These are phyloP conservation scores for Baryphthengus martii DNA, from an alignment of 2,113 vertebrate genomes.

Conservation along the genomic window DNA sequence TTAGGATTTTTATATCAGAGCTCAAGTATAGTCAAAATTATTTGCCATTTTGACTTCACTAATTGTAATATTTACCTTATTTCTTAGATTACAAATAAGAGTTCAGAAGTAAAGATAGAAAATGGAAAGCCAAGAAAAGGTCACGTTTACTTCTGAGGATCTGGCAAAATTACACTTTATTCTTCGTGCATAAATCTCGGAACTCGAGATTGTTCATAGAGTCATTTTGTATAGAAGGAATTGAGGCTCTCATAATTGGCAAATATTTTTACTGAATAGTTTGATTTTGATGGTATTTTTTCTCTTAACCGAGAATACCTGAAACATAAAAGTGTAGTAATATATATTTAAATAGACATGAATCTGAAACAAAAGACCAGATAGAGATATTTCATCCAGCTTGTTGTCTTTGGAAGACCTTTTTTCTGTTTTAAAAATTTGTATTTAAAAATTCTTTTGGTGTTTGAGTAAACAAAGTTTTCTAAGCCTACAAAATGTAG, in stretches of 20 bases:
- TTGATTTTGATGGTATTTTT: background rate
- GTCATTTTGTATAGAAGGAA: background rate
- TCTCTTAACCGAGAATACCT: background rate
- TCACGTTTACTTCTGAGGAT: background rate
- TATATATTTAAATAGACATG: background rate
- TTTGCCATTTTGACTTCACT: background rate
- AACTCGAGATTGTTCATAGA: background rate
- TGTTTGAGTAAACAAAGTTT: background rate
- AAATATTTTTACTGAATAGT: background rate
- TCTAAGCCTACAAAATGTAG: background rate
- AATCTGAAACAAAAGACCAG: background rate
- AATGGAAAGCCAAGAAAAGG: background rate
- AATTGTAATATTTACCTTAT: background rate
- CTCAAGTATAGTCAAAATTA: background rate
- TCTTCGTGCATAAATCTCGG: background rate
- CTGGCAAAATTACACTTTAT: background rate
- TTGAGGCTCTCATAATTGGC: background rate
- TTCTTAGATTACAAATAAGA: background rate
- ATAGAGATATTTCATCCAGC: background rate
- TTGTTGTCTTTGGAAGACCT: background rate
- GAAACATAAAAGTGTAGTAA: background rate
- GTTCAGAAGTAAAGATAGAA: background rate
- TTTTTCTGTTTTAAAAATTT: background rate
- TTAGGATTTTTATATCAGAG: background rate
- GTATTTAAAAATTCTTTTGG: background rate